Evolutionary conservation across 2,113 vertebrate species (phyloP), one percentile per base, ranked within the genome.

Genomic region (Pycnonotus jocosus): DNA sequence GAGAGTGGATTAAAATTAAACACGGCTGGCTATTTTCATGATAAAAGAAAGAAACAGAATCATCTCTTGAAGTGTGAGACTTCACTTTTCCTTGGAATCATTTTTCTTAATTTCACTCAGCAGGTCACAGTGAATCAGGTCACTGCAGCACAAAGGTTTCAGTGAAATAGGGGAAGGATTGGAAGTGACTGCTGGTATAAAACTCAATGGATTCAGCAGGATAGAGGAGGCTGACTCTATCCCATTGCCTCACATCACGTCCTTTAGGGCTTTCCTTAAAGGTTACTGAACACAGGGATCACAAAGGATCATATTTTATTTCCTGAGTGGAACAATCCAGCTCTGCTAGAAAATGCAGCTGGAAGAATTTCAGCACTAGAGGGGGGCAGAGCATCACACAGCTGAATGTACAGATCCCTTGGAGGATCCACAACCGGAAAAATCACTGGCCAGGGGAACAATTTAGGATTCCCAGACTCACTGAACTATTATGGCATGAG

Each of bases 331-430:
- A 87, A 65, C 40, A 57, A 30, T 14, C 40, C 6, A 48, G 40
- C 12, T 42, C 20, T 57, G 48, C 12, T 24, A 25, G 31, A 30
- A 91, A 79, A 88, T 11, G 57, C 57, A 72, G 51, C 31, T 47
- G 13, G 51, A 84, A 48, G 31, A 40, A 48, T 6, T 16, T 24
- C 51, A 74, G 57, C 65, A 10, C 83, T 74, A 90, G 92, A 86
- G 83, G 91, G 81, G 28, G 45, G 16, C 51, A 88, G 65, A 86
- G 72, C 69, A 84, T 15, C 68, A 77, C 56, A 45, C n/a, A 86
- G 56, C 33, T 20, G 33, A 51, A 66, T 5, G 10, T 6, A 8
- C 0, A 17, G 19, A 16, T 66, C 45, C 51, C 53, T 71, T 56
- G 5, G 10, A n/a, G 16, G 13, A 20, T 23, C 5, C 0, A 5